Conservation (phyloP, 2,113 vertebrate species). For the Cromileptes altivelis region DNA sequence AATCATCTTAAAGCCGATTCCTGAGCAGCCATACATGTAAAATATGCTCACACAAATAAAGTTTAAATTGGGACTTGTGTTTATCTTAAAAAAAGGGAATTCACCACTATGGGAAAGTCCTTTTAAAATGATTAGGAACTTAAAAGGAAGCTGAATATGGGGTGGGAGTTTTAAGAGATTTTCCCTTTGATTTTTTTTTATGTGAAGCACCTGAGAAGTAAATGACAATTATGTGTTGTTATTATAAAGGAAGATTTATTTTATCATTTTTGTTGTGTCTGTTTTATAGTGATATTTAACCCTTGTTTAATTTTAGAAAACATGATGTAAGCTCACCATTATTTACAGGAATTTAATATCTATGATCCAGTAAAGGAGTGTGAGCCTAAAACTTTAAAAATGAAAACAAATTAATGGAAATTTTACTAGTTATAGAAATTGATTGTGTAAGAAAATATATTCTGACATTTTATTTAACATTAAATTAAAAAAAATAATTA, state of each 20-base stretch:
- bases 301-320: neutral
- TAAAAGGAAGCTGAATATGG: neutral
- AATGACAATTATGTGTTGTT: neutral
- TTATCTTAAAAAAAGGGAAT: neutral
- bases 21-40: neutral
- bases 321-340: neutral
- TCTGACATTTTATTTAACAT: neutral
- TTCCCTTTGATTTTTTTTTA: too few species aligned
- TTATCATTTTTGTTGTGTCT: neutral
- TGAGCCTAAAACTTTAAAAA: neutral
- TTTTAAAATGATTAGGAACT: neutral
- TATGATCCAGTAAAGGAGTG: neutral
- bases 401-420: neutral
- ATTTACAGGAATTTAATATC: neutral
- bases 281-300: neutral
- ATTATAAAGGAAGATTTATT: neutral
- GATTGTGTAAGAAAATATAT: neutral
- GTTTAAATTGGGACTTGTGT: neutral
- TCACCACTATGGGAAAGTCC: neutral
- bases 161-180: neutral
- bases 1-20: slow-evolving; percentile 2
- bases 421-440: neutral
- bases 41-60: neutral
- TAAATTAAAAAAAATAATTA: neutral
- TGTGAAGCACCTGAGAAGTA: neutral